These are phyloP conservation scores for Chinchilla lanigera DNA, from an alignment of 2,113 vertebrate species.

Conservation along the genomic window DNA sequence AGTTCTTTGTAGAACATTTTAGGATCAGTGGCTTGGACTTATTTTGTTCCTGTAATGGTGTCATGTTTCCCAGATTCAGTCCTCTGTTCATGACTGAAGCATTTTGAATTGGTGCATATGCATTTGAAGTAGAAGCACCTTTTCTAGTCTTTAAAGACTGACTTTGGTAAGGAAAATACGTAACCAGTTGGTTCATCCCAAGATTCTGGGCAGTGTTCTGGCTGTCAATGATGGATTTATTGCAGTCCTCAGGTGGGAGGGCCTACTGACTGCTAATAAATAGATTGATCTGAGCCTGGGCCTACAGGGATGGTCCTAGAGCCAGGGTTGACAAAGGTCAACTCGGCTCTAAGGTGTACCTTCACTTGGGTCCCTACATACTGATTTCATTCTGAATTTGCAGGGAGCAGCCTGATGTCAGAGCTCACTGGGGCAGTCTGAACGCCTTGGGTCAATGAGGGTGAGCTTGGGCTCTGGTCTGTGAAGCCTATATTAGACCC, in stretches of 20 bases:
- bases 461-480: not conserved
- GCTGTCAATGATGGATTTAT: too few species aligned
- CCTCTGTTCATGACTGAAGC: fast-evolving
- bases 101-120: not conserved
- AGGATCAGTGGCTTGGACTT: not conserved
- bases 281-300: not conserved
- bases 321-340: not conserved
- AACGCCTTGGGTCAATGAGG: not conserved
- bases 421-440: not conserved
- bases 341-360: not conserved
- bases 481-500: not conserved
- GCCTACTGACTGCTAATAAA: not conserved
- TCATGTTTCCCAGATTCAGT: not conserved
- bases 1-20: not conserved
- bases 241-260: too few species aligned
- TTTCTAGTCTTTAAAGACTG: not conserved
- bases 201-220: not conserved
- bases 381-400: not conserved
- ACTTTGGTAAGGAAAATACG: not conserved
- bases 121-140: not conserved
- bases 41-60: not conserved
- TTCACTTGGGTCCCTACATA: not conserved
- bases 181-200: too few species aligned
- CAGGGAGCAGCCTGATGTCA: not conserved
- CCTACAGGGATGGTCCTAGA: not conserved